Conservation (phyloP, 2,888 invertebrate species). For the Hirtodrosophila alboralis region DNA sequence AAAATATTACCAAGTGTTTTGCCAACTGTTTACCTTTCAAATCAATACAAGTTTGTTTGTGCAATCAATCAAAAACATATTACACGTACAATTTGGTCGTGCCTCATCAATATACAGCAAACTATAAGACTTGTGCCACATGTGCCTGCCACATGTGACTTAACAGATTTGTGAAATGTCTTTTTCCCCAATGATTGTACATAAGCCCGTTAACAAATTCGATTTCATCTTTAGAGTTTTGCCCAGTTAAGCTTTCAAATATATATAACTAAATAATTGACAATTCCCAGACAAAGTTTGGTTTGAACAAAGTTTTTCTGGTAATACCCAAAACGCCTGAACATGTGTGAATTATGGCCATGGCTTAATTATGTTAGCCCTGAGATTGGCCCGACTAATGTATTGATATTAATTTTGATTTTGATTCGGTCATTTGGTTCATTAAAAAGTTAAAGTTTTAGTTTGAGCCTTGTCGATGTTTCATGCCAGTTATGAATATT, state of each 20-base stretch:
- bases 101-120: too few species aligned
- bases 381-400: constrained; percentile 3
- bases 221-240: constrained; percentile 43
- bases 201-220: constrained; percentile 23
- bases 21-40: too few species aligned
- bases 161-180: too few species aligned
- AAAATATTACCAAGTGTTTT: too few species aligned
- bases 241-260: constrained; percentile 21
- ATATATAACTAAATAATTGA: constrained; percentile 64
- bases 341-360: constrained; percentile 42
- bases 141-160: too few species aligned
- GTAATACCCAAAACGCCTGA: neutral
- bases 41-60: too few species aligned
- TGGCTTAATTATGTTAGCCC: constrained; percentile 28
- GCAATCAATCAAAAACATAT: too few species aligned
- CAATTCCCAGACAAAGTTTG: constrained; percentile 58
- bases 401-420: constrained; percentile 64
- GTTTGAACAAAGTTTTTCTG: neutral
- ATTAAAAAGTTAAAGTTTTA: constrained; percentile 76
- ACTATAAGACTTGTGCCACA: too few species aligned
- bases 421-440: constrained; percentile 67
- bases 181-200: neutral
- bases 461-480: constrained; percentile 63
- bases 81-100: too few species aligned
- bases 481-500: constrained; percentile 68